Evolutionary conservation across 2,888 invertebrate genomes (phyloP).

Genomic region (Thymelicus acteon): DNA sequence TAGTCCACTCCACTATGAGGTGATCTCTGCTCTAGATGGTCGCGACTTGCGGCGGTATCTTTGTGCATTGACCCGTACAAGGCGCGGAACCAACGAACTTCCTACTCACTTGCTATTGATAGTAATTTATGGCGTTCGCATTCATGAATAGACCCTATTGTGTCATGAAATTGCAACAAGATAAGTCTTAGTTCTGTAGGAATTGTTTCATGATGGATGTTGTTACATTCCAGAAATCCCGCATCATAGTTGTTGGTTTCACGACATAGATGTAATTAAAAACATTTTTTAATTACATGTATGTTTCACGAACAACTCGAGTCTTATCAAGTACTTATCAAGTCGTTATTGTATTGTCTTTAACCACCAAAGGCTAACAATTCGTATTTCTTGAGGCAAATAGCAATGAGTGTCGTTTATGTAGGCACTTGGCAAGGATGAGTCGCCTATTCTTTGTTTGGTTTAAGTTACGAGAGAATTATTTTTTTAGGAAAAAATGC

Average conservation of each 20-base stretch:
- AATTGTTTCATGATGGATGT: background rate
- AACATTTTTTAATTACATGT: background rate
- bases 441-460: conserved; percentile 64
- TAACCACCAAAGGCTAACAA: conserved; percentile 41
- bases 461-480: conserved; percentile 60
- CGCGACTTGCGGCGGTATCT: conserved; percentile 62
- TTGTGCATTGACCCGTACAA: conserved; percentile 80
- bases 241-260: background rate
- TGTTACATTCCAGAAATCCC: background rate
- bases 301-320: too few species aligned
- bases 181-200: background rate
- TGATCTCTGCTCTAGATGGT: conserved; percentile 51
- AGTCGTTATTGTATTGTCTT: conserved; percentile 10
- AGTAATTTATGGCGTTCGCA: conserved; percentile 41
- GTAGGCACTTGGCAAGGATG: conserved; percentile 70
- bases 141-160: conserved; percentile 37
- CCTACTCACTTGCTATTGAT: conserved; percentile 58
- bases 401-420: conserved; percentile 63
- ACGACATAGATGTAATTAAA: too few species aligned
- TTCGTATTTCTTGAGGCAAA: conserved; percentile 52
- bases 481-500: background rate
- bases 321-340: background rate
- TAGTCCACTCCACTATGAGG: conserved; percentile 42
- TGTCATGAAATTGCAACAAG: conserved; percentile 35
- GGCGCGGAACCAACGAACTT: conserved; percentile 64